A percentile compares a stretch with the other conserved stretches of the same genome.
These are phyloP conservation scores for Malthinus flaveolus DNA, from an alignment of 2,888 invertebrate species.

Conservation along the genomic window DNA sequence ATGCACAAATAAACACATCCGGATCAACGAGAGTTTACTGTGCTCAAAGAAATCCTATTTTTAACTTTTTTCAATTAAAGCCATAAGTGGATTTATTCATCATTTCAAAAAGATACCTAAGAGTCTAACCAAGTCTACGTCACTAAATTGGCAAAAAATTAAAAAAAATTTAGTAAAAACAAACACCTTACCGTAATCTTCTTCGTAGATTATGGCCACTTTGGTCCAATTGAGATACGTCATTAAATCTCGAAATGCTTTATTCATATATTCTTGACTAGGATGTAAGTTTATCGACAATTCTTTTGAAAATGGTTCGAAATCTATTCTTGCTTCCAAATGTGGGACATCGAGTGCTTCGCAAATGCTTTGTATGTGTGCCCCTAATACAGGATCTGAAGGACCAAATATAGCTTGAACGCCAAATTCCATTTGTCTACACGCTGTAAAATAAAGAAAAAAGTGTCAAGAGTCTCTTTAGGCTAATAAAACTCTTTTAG, in stretches of 20 bases:
- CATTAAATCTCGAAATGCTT: slow-evolving; percentile 84
- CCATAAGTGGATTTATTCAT: too few relatives aligned
- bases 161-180: too few relatives aligned
- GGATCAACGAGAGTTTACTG: too few relatives aligned
- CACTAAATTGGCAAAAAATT: too few relatives aligned
- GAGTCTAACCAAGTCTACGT: too few relatives aligned
- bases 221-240: slow-evolving; percentile 89
- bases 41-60: too few relatives aligned
- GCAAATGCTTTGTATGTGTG: slow-evolving; percentile 87
- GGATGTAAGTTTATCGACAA: slow-evolving; percentile 91
- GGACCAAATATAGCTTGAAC: slow-evolving; percentile 89
- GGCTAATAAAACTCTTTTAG: too few relatives aligned
- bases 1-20: too few relatives aligned
- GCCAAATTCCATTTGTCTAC: slow-evolving; percentile 79
- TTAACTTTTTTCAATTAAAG: too few relatives aligned
- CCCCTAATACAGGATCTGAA: slow-evolving; percentile 78
- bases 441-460: slow-evolving; percentile 63
- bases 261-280: slow-evolving; percentile 77
- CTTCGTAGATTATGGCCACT: slow-evolving; percentile 92
- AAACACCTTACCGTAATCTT: slow-evolving; percentile 74
- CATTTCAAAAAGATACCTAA: too few relatives aligned
- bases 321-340: slow-evolving; percentile 74
- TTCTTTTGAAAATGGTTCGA: slow-evolving; percentile 66
- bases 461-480: too few relatives aligned
- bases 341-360: slow-evolving; percentile 90